Percentiles rank a stretch among this genome's conserved stretches.
These are phyloP conservation scores for Hydriomena furcata DNA, from an alignment of 2,888 invertebrate genomes.

Conservation along the genomic window DNA sequence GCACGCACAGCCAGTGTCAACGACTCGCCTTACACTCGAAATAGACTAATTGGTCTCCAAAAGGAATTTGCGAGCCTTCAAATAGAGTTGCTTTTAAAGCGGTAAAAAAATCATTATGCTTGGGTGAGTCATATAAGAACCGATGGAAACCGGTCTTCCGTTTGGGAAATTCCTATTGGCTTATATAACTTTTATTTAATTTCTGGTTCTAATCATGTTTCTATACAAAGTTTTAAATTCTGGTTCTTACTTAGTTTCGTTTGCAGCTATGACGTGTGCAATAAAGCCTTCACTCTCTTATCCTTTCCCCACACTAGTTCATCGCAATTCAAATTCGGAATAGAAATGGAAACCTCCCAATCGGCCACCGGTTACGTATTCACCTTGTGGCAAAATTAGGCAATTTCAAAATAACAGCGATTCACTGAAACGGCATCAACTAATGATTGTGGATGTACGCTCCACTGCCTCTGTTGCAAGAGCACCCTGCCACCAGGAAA, in stretches of 20 bases:
- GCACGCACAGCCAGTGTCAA: conserved; percentile 19
- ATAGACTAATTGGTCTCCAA: conserved; percentile 23
- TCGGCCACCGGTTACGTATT: conserved; percentile 26
- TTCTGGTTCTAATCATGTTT: background rate
- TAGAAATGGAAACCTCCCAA: conserved; percentile 22
- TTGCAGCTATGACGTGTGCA: too few relatives aligned
- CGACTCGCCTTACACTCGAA: conserved; percentile 29
- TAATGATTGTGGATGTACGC: conserved; percentile 69
- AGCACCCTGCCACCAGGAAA: conserved; percentile 59
- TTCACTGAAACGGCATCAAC: conserved; percentile 44
- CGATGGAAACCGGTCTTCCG: conserved; percentile 26
- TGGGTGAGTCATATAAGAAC: conserved; percentile 24
- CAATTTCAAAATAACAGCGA: conserved; percentile 51
- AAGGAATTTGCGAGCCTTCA: conserved; percentile 24
- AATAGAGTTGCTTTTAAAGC: conserved; percentile 17
- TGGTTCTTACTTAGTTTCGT: too few relatives aligned
- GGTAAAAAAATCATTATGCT: conserved; percentile 24
- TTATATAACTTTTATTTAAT: conserved; percentile 16
- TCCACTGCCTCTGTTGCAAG: conserved; percentile 58
- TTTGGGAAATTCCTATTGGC: conserved; percentile 29
- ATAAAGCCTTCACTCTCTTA: background rate
- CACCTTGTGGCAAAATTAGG: conserved; percentile 53
- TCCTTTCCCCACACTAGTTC: background rate
- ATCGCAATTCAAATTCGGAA: background rate
- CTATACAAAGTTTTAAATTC: too few relatives aligned